Evolutionary conservation across 2,797 vertebrate species (phyloP).

Genomic region (Acanthurus tractus): DNA sequence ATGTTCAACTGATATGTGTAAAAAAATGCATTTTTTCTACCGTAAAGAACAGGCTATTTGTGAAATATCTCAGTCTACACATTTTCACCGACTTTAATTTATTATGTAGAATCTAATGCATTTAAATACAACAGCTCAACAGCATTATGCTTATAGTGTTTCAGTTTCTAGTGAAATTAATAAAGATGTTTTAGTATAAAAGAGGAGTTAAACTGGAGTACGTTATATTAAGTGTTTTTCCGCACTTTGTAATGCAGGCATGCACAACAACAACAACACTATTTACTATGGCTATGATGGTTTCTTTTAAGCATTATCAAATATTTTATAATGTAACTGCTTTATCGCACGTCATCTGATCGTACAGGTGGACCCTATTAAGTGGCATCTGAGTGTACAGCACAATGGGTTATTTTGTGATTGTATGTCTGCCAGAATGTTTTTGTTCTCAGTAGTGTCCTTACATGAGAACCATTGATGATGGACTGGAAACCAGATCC

Average conservation of each 20-base stretch:
- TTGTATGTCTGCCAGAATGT: slow-evolving; percentile 5
- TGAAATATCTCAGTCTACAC: background rate
- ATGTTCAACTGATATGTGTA: background rate
- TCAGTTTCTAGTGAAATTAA: too few relatives aligned
- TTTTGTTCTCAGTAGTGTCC: background rate
- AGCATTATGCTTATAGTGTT: background rate
- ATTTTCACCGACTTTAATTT: background rate
- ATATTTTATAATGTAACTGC: too few relatives aligned
- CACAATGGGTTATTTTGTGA: background rate
- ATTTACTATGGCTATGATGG: background rate
- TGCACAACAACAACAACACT: background rate
- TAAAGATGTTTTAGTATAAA: background rate
- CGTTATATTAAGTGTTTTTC: too few relatives aligned
- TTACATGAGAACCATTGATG: slow-evolving; percentile 93
- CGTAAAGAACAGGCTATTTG: background rate
- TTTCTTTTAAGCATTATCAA: background rate
- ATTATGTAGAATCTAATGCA: background rate
- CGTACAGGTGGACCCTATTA: background rate
- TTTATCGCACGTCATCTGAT: background rate
- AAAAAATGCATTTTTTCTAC: background rate
- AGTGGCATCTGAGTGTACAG: background rate
- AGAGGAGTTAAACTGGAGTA: background rate
- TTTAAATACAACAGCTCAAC: background rate
- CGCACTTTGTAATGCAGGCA: background rate
- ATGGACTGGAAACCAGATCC: slow-evolving; percentile 98